These are phyloP conservation scores for Conistra vaccinii DNA, from an alignment of 2,888 invertebrate genomes.

Conservation along the genomic window DNA sequence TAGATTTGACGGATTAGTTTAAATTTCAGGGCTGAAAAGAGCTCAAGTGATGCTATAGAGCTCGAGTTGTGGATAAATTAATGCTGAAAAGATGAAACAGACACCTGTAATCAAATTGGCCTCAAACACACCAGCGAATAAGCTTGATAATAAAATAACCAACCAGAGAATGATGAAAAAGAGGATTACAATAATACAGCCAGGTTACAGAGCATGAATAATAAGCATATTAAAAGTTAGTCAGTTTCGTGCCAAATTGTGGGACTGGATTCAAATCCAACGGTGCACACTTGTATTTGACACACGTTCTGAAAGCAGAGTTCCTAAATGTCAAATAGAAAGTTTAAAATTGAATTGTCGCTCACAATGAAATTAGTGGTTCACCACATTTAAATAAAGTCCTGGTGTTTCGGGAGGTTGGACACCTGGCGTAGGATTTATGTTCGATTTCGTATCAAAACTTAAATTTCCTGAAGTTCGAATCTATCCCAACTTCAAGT, in stretches of 20 bases:
- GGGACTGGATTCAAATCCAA: constrained; percentile 26
- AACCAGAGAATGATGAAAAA: constrained; percentile 8
- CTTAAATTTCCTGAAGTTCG: constrained; percentile 24
- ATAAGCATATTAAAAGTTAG: constrained; percentile 37
- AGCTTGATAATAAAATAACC: constrained; percentile 1
- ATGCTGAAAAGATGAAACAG: neutral
- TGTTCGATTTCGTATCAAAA: constrained; percentile 45
- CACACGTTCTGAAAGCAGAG: constrained; percentile 41
- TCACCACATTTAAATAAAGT: constrained; percentile 11
- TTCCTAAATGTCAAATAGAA: constrained; percentile 55
- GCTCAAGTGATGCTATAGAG: neutral
- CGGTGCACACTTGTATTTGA: constrained; percentile 40
- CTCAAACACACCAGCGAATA: constrained; percentile 1
- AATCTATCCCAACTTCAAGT: constrained; percentile 32
- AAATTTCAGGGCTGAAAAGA: neutral
- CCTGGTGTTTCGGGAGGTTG: constrained; percentile 1
- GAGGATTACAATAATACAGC: constrained; percentile 6
- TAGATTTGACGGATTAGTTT: neutral
- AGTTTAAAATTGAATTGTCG: constrained; percentile 60
- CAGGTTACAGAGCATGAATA: constrained; percentile 19
- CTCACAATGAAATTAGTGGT: constrained; percentile 31
- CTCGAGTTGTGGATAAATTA: constrained; percentile 3
- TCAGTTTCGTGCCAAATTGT: constrained; percentile 29
- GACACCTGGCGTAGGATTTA: constrained; percentile 26
- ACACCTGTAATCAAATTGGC: neutral